Conservation (phyloP, 2,797 vertebrate species). For the Typhlichthys eigenmanni region DNA sequence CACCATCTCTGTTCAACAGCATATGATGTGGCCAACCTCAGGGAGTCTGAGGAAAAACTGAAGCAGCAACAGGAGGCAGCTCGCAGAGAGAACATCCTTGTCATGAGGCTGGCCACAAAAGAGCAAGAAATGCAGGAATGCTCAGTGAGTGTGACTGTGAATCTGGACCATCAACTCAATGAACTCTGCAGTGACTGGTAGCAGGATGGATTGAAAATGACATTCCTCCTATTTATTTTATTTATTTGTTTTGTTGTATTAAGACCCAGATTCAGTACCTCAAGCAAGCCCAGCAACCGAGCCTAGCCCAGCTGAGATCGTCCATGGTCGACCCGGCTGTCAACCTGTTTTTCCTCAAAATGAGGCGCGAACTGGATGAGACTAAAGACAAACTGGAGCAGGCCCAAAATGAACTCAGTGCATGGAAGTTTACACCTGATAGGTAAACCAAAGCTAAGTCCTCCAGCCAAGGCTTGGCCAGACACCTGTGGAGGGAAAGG, state of each 20-base stretch:
- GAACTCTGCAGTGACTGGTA: neutral
- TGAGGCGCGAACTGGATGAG: conserved; percentile 99
- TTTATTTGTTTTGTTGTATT: conserved; percentile 52
- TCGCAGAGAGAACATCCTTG: conserved; percentile 98
- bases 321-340: conserved; percentile 99
- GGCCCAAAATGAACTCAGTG: conserved; percentile 99
- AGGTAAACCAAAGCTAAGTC: conserved; percentile 99
- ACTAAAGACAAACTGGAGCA: conserved; percentile 99
- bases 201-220: conserved; percentile 19
- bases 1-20: conserved; percentile 75
- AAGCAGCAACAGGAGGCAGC: conserved; percentile 99
- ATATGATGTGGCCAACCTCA: conserved; percentile 94
- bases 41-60: conserved; percentile 98
- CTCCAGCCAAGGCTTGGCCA: conserved; percentile 93
- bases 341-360: conserved; percentile 99
- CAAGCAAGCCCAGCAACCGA: conserved; percentile 99
- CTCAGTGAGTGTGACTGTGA: conserved; percentile 94
- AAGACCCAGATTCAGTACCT: conserved; percentile 99
- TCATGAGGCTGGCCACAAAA: conserved; percentile 98
- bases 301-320: conserved; percentile 96
- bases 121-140: conserved; percentile 99
- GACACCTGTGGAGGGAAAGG: conserved; percentile 79
- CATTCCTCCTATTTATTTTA: conserved; percentile 57
- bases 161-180: conserved; percentile 85
- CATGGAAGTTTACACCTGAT: conserved; percentile 99